These are phyloP conservation scores for Helicolenus hilgendorfi DNA, from an alignment of 2,797 vertebrate species.

Conservation along the genomic window DNA sequence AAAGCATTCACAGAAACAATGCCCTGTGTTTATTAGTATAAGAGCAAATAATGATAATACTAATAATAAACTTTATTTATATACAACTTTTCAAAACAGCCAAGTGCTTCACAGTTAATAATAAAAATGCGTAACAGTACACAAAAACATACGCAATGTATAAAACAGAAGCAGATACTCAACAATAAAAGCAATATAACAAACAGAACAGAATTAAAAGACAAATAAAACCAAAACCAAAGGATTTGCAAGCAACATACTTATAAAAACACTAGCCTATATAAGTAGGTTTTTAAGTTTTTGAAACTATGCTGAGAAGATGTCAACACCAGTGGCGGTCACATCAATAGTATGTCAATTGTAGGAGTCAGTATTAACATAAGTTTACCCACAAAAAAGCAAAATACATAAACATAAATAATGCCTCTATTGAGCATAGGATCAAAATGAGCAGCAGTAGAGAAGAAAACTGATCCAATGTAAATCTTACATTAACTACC, in stretches of 20 bases:
- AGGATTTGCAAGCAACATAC: no score
- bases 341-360: background rate
- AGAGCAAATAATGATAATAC: background rate
- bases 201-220: background rate
- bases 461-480: background rate
- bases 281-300: background rate
- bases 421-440: background rate
- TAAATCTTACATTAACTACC: slow-evolving; percentile 55
- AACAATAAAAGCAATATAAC: no score
- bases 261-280: no score
- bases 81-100: no score
- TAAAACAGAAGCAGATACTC: no score
- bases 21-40: background rate
- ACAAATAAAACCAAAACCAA: no score
- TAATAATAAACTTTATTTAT: no score
- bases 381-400: background rate
- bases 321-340: background rate
- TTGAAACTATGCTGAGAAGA: background rate
- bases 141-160: no score
- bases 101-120: no score
- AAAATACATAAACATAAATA: background rate
- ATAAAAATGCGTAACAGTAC: no score
- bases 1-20: background rate
- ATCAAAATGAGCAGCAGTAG: background rate
- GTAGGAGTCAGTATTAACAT: background rate